These are phyloP conservation scores for Henricia sp. DNA, from an alignment of 53 echinoderm and acorn worm genomes.

Conservation along the genomic window DNA sequence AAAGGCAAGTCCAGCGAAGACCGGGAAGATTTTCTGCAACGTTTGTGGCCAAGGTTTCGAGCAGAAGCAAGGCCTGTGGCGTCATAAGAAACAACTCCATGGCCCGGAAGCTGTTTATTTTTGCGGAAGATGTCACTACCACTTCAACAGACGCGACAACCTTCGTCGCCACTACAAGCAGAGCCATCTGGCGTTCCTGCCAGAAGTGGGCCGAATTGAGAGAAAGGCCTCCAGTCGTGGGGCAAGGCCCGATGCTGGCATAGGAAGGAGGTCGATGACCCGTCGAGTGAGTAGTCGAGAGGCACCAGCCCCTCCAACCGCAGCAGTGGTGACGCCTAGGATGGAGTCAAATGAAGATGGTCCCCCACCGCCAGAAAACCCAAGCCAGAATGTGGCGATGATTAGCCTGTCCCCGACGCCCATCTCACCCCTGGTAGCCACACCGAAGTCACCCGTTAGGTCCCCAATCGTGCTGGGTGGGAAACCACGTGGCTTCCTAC, in stretches of 20 bases:
- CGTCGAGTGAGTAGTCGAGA: not conserved
- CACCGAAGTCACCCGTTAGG: not conserved
- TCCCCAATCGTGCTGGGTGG: not conserved
- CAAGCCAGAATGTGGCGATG: conserved; percentile 2
- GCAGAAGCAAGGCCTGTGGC: conserved; percentile 21
- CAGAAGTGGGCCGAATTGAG: conserved; percentile 2
- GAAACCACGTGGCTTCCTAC: conserved; percentile 12
- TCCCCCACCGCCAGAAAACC: not conserved
- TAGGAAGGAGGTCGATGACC: not conserved
- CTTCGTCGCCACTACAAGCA: conserved; percentile 7
- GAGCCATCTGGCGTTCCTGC: conserved; percentile 1
- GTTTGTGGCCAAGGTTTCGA: conserved; percentile 25
- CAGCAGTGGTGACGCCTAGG: not conserved
- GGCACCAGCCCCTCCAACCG: not conserved
- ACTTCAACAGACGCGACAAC: conserved; percentile 19
- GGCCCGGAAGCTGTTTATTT: not conserved
- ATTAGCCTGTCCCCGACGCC: conserved; percentile 7
- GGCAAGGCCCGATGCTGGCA: not conserved
- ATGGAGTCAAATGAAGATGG: not conserved
- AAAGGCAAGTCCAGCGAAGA: not conserved
- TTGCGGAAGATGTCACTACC: conserved; percentile 9
- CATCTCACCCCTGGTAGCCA: conserved; percentile 14
- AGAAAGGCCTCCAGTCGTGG: not conserved
- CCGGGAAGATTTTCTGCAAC: not conserved
- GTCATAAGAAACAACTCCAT: conserved; percentile 9